A percentile compares a stretch with the other conserved stretches of the same genome.
These are phyloP conservation scores for Pantala flavescens DNA, from an alignment of 1,140 invertebrate species.

Conservation along the genomic window DNA sequence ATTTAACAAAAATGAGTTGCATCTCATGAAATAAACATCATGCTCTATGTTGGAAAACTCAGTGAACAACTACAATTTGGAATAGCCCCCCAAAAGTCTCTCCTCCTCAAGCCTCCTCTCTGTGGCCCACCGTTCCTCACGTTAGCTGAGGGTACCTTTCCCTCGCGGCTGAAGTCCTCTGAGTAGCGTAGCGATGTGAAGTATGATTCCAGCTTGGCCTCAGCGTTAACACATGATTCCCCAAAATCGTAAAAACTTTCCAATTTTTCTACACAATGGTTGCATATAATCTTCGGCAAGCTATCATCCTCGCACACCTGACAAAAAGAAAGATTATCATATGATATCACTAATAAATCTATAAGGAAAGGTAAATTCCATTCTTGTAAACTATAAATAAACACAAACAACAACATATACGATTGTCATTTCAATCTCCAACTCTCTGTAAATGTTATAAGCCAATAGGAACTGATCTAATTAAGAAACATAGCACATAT, in stretches of 20 bases:
- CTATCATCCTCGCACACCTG: constrained; percentile 56
- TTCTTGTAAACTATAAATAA: no score
- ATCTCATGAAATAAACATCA: no score
- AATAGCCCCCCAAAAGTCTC: not conserved
- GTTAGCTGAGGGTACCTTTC: constrained; percentile 37
- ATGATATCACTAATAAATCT: no score
- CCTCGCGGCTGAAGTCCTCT: constrained; percentile 49
- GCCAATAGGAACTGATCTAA: no score
- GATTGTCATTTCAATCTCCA: no score
- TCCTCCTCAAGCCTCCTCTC: constrained; percentile 4
- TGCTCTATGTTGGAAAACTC: no score
- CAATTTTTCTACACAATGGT: constrained; percentile 48
- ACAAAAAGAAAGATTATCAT: constrained; percentile 21
- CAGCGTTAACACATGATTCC: constrained; percentile 52
- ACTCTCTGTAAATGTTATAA: no score
- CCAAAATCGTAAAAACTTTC: constrained; percentile 51
- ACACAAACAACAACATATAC: no score
- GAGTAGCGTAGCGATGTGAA: constrained; percentile 48
- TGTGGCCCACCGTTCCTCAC: not conserved
- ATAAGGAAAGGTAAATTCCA: no score
- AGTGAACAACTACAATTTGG: not conserved
- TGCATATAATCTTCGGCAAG: constrained; percentile 58
- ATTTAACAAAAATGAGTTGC: no score
- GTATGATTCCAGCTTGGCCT: constrained; percentile 54
- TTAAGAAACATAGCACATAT: no score